phyloP scores from a whole-genome alignment of 2,113 vertebrate species.

The Microcebus murinus region DNA sequence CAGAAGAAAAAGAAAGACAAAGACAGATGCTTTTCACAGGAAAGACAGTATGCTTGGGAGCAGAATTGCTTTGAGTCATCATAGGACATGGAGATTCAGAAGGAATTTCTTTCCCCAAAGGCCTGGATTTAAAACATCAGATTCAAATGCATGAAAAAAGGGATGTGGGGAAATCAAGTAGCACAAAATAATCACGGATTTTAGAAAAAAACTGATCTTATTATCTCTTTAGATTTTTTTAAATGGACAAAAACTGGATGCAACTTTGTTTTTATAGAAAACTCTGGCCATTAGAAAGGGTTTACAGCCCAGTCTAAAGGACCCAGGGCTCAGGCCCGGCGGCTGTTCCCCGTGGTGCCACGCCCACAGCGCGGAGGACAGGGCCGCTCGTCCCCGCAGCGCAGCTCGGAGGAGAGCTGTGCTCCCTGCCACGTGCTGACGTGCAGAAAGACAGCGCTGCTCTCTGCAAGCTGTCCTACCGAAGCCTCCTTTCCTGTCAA shows the following conservation, averaged over 20 bases:
- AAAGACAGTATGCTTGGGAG: background rate
- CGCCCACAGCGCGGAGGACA: background rate
- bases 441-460: background rate
- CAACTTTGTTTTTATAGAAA: background rate
- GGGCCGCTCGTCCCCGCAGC: background rate
- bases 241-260: background rate
- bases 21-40: background rate
- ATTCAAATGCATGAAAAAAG: background rate
- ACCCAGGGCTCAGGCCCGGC: background rate
- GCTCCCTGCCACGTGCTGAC: conserved; percentile 51
- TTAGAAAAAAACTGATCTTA: background rate
- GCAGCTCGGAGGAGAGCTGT: background rate
- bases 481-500: conserved; percentile 85
- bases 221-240: conserved; percentile 10
- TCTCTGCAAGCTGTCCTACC: conserved; percentile 79
- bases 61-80: background rate
- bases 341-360: background rate
- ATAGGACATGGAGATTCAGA: background rate
- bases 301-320: background rate
- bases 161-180: background rate
- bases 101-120: conserved; percentile 31
- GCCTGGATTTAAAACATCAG: conserved; percentile 15
- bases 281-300: background rate
- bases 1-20: background rate
- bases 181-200: background rate